A percentile compares a stretch with the other conserved stretches of the same genome.
These are phyloP conservation scores for Grus americana DNA, from an alignment of 2,113 vertebrate genomes.

Conservation along the genomic window DNA sequence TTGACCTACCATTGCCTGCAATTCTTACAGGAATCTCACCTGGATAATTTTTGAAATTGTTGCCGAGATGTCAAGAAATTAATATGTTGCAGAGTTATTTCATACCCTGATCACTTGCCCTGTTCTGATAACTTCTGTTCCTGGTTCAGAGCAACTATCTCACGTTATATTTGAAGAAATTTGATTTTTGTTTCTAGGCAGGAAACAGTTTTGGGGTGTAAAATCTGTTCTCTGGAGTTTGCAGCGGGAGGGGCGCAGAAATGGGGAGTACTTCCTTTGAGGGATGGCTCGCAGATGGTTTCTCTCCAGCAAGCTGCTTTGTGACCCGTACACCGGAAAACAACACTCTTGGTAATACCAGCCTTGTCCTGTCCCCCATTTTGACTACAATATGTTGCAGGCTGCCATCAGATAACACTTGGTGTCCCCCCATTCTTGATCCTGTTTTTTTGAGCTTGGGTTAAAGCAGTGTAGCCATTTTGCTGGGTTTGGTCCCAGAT, in stretches of 20 bases:
- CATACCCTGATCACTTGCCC: not conserved
- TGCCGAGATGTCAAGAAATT: not conserved
- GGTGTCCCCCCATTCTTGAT: not conserved
- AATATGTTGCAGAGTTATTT: not conserved
- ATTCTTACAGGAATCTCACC: not conserved
- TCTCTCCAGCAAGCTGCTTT: not conserved
- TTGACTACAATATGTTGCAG: not conserved
- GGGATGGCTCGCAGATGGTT: not conserved
- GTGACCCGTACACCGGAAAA: not conserved
- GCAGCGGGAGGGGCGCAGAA: rapidly evolving
- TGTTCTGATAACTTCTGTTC: not conserved
- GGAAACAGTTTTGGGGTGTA: not conserved
- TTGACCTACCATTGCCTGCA: conserved; percentile 30
- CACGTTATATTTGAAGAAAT: not conserved
- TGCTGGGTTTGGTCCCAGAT: not conserved
- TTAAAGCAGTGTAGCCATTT: not conserved
- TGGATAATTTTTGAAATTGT: not conserved
- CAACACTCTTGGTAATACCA: not conserved
- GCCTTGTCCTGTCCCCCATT: not conserved
- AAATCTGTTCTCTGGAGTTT: not conserved
- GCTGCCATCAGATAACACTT: not conserved
- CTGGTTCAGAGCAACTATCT: not conserved
- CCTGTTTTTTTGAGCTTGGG: not conserved
- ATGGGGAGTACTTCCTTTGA: not conserved
- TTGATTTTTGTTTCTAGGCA: not conserved